These are phyloP conservation scores for Myiozetetes cayanensis DNA, from an alignment of 2,113 vertebrate genomes.

Conservation along the genomic window DNA sequence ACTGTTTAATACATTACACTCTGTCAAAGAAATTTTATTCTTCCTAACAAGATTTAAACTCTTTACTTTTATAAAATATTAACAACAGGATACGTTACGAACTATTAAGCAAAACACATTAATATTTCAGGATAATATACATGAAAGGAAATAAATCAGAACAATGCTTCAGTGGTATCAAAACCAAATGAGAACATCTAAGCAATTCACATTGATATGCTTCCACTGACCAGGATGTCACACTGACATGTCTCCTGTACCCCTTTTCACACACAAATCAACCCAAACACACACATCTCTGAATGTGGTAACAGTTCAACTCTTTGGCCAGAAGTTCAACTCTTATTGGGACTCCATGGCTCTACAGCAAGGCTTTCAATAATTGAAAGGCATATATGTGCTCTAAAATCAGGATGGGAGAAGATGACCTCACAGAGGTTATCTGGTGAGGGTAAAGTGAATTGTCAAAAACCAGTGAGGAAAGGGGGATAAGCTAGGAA, in stretches of 20 bases:
- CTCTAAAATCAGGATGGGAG: not conserved
- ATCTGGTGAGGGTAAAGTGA: not conserved
- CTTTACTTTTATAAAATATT: slow-evolving; percentile 18
- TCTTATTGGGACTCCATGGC: not conserved
- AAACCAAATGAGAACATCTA: not conserved
- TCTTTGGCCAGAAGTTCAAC: not conserved
- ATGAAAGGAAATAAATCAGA: slow-evolving; percentile 6
- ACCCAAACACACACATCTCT: not conserved
- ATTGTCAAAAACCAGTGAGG: not conserved
- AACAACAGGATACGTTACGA: not conserved
- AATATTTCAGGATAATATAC: not conserved
- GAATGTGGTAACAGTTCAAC: not conserved
- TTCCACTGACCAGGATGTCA: not conserved
- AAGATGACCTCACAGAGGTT: not conserved
- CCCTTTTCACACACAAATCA: not conserved
- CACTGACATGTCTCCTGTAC: not conserved
- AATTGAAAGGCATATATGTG: not conserved
- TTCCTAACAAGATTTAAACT: slow-evolving; percentile 16
- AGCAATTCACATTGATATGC: not conserved
- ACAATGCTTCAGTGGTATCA: not conserved
- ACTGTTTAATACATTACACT: not conserved
- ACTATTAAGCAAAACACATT: slow-evolving; percentile 13
- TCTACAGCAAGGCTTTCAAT: not conserved
- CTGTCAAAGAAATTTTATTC: slow-evolving; percentile 8
- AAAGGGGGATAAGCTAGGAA: not conserved